A percentile compares a stretch with the other conserved stretches of the same genome.
Conservation (phyloP, 1,140 invertebrate genomes). For the Tetragonula clypearis region DNA sequence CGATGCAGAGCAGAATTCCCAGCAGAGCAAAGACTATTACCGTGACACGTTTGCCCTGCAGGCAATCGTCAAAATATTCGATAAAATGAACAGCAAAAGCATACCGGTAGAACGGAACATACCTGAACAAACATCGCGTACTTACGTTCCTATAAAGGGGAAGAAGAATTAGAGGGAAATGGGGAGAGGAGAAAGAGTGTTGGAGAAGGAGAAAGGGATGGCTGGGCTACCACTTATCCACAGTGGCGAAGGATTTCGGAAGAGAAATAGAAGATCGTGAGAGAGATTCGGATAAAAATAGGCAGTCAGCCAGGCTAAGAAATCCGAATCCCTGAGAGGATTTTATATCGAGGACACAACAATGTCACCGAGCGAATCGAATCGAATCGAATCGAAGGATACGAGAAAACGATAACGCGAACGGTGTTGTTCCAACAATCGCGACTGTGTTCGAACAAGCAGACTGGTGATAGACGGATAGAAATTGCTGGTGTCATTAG, state of each 20-base stretch:
- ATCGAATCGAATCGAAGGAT: conserved; percentile 28
- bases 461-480: neutral
- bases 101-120: neutral
- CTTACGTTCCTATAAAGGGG: neutral
- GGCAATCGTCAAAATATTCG: conserved; percentile 14
- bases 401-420: conserved; percentile 32
- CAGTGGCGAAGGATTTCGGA: conserved; percentile 16
- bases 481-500: neutral
- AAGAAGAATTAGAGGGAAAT: neutral
- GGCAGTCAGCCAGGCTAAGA: conserved; percentile 31
- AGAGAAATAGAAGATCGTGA: conserved; percentile 20
- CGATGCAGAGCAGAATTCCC: conserved; percentile 13
- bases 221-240: neutral
- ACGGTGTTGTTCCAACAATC: conserved; percentile 15
- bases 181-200: neutral
- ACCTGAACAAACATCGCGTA: neutral
- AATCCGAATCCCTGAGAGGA: conserved; percentile 18
- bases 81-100: neutral
- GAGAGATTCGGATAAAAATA: conserved; percentile 29
- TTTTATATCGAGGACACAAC: conserved; percentile 24
- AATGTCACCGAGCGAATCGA: conserved; percentile 34
- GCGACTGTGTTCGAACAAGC: neutral
- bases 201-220: too few relatives aligned
- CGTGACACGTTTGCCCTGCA: neutral
- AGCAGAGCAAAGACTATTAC: conserved; percentile 1